Base-by-base conservation (phyloP, 2,797 vertebrate genomes). In the Acanthiza pusilla region DNA sequence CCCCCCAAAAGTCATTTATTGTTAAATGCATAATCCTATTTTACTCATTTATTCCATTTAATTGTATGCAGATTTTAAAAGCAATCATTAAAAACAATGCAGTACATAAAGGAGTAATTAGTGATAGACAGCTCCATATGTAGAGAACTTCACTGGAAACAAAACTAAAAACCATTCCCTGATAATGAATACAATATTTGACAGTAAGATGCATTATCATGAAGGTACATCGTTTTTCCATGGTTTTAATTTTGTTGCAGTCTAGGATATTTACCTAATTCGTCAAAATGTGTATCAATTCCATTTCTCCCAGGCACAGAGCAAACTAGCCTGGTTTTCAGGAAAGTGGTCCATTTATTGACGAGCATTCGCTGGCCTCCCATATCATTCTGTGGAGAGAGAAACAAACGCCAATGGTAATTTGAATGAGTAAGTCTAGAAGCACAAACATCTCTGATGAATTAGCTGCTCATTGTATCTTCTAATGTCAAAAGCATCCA, bases 341-440 rank as follows among this genome's bases (percentile, higher is more conserved):
- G 98, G 95, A 99, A 99, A 30, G 99, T 99, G 85, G 98, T 99
- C 99, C 99, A 99, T 95, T 99, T 99, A 83, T 99, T 99, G 94
- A 99, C 99, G 11, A 99, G 97, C 98, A 99, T 98, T 80, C 99
- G 97, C 93, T 99, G 99, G 65, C 99, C 99, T 91, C 99, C 99
- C 91, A 98, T 97, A 73, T 99, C 99, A 94, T 99, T 99, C 99
- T 99, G 97, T 5, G 45, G 10, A 85, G 96, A 42, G 91, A 89
- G 66, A 88, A 85, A 54, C 8, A 80, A 88, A 83, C 36, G 55
- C 43, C 78, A 42, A 7, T 79, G 23, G 40, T 36, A 88, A 88
- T 58, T 78, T 34, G 61, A 84, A 81, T 60, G 66, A 77, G 73
- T 82, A 93, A 78, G 36, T 89, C 86, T 80, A 92, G 93, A 91